Percentiles rank a stretch among this genome's conserved stretches.
Conservation (phyloP, 2,888 invertebrate genomes). For the Hydrotaea cyrtoneurina region DNA sequence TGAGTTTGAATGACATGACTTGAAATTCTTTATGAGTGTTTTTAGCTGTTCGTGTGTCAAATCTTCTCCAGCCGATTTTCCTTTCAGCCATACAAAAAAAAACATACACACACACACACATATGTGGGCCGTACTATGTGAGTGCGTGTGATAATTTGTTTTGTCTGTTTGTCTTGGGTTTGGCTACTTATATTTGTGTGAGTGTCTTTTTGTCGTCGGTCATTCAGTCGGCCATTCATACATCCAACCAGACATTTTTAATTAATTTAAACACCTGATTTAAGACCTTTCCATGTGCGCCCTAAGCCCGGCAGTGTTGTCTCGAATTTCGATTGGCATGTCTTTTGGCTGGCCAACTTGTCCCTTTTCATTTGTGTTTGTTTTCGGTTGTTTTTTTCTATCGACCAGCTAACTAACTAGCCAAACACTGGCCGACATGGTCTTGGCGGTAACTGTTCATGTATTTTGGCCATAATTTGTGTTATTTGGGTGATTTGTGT, state of each 20-base stretch:
- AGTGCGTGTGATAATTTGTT: slow-evolving; percentile 25
- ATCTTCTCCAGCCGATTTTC: background rate
- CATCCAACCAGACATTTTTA: slow-evolving; percentile 34
- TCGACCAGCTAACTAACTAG: background rate
- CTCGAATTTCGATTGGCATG: background rate
- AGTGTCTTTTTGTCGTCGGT: background rate
- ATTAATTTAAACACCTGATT: slow-evolving; percentile 67
- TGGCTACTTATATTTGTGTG: slow-evolving; percentile 40
- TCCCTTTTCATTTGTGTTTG: background rate
- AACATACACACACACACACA: too few relatives aligned
- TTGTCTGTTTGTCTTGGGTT: slow-evolving; percentile 14
- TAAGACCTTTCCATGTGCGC: slow-evolving; percentile 28
- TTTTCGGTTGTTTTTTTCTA: background rate
- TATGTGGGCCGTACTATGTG: background rate
- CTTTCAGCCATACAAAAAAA: background rate
- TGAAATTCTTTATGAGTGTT: background rate
- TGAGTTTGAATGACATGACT: slow-evolving; percentile 5
- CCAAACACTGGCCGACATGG: background rate
- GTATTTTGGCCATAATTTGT: slow-evolving; percentile 41
- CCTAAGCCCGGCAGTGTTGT: background rate
- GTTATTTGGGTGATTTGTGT: slow-evolving; percentile 6
- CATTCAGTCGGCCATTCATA: background rate
- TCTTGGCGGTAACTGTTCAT: slow-evolving; percentile 24
- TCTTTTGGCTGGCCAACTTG: background rate
- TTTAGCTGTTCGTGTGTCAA: background rate